phyloP scores from a whole-genome alignment of 1,140 invertebrate genomes.

The Cyclina sinensis region DNA sequence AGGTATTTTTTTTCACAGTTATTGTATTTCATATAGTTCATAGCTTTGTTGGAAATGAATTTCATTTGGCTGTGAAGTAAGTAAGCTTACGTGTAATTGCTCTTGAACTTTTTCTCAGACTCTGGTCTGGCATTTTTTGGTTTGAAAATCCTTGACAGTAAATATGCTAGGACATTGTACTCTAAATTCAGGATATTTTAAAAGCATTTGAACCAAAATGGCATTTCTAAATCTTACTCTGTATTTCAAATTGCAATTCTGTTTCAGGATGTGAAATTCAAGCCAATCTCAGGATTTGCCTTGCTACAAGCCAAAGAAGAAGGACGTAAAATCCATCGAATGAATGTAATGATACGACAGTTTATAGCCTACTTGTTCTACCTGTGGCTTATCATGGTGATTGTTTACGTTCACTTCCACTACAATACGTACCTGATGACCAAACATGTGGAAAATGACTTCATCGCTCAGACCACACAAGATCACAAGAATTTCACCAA shows the following conservation, averaged over 20 bases:
- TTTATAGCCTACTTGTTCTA: constrained; percentile 79
- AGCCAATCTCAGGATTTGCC: constrained; percentile 82
- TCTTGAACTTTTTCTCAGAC: too few species aligned
- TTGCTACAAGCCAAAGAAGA: constrained; percentile 82
- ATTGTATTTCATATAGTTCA: too few species aligned
- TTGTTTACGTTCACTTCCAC: constrained; percentile 77
- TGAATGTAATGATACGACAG: constrained; percentile 80
- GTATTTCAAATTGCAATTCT: too few species aligned
- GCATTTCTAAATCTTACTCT: too few species aligned
- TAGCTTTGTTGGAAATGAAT: too few species aligned
- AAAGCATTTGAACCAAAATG: too few species aligned
- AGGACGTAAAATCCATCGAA: constrained; percentile 77
- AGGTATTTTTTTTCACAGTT: constrained; percentile 61
- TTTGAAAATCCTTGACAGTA: too few species aligned
- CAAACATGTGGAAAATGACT: constrained; percentile 69
- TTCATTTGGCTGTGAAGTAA: too few species aligned
- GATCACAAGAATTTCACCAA: constrained; percentile 70
- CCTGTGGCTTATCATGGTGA: constrained; percentile 76
- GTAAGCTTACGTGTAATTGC: too few species aligned
- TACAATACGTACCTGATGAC: constrained; percentile 67
- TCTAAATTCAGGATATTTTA: too few species aligned
- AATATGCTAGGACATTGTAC: too few species aligned
- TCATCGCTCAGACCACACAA: constrained; percentile 69
- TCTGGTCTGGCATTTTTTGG: too few species aligned
- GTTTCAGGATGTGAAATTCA: constrained; percentile 82